Evolutionary conservation across 1,140 invertebrate species (phyloP).

Genomic region (Plectus sambesii): DNA sequence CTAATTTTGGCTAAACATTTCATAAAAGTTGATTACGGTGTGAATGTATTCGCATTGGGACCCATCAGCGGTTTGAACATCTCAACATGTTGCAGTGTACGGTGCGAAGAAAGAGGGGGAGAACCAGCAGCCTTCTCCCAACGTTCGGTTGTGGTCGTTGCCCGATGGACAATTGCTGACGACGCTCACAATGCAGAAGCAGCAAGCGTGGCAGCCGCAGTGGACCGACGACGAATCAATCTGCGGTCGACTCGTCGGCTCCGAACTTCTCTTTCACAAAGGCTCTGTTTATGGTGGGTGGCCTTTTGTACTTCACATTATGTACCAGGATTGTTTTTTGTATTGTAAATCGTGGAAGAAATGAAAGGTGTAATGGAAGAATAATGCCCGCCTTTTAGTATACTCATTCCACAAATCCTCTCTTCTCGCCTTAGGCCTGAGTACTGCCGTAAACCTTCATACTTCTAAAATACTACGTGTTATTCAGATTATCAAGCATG

Average conservation of each 20-base stretch:
- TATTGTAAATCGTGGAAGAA: not conserved
- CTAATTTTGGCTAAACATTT: too few species aligned
- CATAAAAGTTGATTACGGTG: too few species aligned
- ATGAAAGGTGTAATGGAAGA: too few species aligned
- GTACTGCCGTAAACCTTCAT: too few species aligned
- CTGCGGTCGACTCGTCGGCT: constrained; percentile 26
- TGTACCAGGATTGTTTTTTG: not conserved
- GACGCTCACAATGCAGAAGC: constrained; percentile 29
- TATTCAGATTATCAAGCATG: too few species aligned
- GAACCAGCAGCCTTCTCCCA: constrained; percentile 27
- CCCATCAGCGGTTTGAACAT: too few species aligned
- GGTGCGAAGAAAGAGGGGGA: constrained; percentile 21
- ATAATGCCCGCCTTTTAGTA: too few species aligned
- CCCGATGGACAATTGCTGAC: constrained; percentile 20
- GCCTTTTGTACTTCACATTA: not conserved
- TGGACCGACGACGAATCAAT: constrained; percentile 37
- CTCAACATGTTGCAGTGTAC: too few species aligned
- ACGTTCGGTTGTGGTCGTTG: constrained; percentile 34
- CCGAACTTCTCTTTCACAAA: constrained; percentile 35
- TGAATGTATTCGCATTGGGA: too few species aligned
- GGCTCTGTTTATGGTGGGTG: constrained; percentile 29
- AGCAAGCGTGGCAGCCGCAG: constrained; percentile 32
- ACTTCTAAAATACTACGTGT: too few species aligned
- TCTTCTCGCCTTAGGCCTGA: too few species aligned
- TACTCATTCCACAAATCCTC: too few species aligned